Conservation (phyloP, 2,113 vertebrate genomes). For the Syngnathus floridae region DNA sequence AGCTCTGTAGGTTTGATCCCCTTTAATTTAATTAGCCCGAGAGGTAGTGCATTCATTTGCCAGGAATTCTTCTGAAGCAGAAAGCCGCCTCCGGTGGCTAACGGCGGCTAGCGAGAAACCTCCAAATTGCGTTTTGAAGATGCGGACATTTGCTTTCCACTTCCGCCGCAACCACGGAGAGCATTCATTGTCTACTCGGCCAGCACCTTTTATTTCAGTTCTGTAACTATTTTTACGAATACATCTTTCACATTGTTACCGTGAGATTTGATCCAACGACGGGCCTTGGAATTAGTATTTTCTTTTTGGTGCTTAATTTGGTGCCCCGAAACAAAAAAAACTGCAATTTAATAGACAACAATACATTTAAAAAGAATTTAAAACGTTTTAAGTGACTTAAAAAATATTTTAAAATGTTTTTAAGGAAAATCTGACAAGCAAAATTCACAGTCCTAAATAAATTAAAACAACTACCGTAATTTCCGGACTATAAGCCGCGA, state of each 20-base stretch:
- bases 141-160: conserved; percentile 52
- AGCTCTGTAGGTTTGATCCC: conserved; percentile 97
- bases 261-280: background rate
- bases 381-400: background rate
- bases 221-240: background rate
- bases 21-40: conserved; percentile 99
- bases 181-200: background rate
- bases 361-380: background rate
- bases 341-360: background rate
- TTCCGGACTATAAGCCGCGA: no score
- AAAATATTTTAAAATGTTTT: no score
- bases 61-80: conserved; percentile 98
- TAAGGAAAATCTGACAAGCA: no score
- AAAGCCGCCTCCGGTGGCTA: conserved; percentile 84
- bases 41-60: conserved; percentile 98
- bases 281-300: background rate
- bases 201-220: background rate
- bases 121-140: conserved; percentile 82
- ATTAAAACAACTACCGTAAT: no score
- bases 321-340: background rate
- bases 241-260: background rate
- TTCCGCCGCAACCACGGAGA: conserved; percentile 22
- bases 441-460: no score
- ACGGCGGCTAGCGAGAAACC: conserved; percentile 77
- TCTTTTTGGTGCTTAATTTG: no score